Evolutionary conservation across 2,113 vertebrate genomes (phyloP).

Genomic region (Ailurus styani): DNA sequence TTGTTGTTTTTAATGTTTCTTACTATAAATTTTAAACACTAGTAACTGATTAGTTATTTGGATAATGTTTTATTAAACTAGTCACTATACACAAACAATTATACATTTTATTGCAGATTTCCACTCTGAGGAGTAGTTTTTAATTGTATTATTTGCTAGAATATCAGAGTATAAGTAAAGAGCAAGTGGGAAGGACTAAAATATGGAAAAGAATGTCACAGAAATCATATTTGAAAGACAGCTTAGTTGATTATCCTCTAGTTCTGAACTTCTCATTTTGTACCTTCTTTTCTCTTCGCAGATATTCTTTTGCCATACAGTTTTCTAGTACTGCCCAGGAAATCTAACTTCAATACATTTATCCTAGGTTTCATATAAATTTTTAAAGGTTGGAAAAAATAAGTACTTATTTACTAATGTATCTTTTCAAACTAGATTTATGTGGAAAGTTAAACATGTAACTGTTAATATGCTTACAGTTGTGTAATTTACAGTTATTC

Average conservation of each 20-base stretch:
- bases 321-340: slow-evolving; percentile 7
- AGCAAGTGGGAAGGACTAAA: background rate
- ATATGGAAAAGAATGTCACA: background rate
- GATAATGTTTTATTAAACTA: slow-evolving; percentile 19
- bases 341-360: background rate
- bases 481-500: slow-evolving; percentile 1
- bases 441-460: background rate
- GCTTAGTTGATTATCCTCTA: background rate
- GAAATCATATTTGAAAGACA: background rate
- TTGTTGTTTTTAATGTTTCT: slow-evolving; percentile 43
- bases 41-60: background rate
- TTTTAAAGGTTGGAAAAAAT: background rate
- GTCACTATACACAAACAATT: background rate
- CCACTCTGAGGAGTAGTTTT: background rate
- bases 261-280: background rate
- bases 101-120: background rate
- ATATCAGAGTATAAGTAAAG: background rate
- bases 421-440: slow-evolving; percentile 17
- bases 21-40: slow-evolving; percentile 42
- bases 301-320: background rate
- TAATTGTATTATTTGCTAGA: slow-evolving; percentile 7
- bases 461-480: background rate
- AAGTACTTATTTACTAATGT: slow-evolving; percentile 5
- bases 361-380: background rate
- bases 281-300: background rate